Evolutionary conservation across 2,888 invertebrate species (phyloP).

Genomic region (Agrilus biguttatus): DNA sequence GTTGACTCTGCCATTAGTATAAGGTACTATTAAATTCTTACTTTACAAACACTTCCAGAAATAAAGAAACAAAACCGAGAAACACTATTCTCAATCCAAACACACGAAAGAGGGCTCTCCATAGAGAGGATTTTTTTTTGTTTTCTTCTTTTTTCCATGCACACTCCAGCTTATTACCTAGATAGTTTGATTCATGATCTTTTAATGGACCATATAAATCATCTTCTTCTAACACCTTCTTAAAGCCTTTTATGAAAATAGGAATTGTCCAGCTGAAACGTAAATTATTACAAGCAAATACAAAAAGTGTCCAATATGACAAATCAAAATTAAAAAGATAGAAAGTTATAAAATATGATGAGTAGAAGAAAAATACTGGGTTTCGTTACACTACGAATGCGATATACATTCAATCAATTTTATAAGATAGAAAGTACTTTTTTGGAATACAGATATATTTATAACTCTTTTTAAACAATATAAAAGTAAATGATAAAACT

Average conservation of each 20-base stretch:
- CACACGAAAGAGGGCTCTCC: slow-evolving; percentile 14
- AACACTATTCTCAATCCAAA: slow-evolving; percentile 17
- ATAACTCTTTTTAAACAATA: no score
- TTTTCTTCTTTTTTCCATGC: slow-evolving; percentile 14
- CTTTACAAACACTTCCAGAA: slow-evolving; percentile 13
- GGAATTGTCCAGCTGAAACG: slow-evolving; percentile 35
- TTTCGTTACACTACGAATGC: no score
- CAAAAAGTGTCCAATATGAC: no score
- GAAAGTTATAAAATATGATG: no score
- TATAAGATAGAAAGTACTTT: no score
- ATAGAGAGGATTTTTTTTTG: slow-evolving; percentile 14
- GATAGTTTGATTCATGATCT: slow-evolving; percentile 44
- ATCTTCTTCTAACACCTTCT: slow-evolving; percentile 31
- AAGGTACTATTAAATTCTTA: slow-evolving; percentile 5
- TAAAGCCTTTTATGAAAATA: slow-evolving; percentile 32
- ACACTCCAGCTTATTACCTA: slow-evolving; percentile 49
- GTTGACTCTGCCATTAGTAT: no score
- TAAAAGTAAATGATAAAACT: no score
- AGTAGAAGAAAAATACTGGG: no score
- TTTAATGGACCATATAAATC: slow-evolving; percentile 34
- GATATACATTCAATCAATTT: no score
- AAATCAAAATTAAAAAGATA: no score
- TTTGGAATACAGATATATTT: no score
- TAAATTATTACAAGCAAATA: no score
- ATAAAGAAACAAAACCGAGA: slow-evolving; percentile 11